Conservation (phyloP, 2,797 vertebrate species). For the Spheniscus humboldti region DNA sequence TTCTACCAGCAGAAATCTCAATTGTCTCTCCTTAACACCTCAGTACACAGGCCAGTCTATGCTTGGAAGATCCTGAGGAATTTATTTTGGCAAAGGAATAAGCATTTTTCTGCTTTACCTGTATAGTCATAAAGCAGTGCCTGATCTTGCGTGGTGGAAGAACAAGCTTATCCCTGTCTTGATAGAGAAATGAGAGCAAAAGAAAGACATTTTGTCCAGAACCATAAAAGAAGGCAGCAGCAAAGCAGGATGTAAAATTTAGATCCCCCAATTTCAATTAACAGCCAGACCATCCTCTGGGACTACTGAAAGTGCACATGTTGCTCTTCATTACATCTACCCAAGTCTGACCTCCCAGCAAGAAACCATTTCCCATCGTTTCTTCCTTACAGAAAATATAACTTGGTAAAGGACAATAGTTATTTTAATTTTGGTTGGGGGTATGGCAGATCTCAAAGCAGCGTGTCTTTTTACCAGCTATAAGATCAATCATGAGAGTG, state of each 20-base stretch:
- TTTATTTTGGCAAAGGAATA: neutral
- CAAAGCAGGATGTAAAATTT: neutral
- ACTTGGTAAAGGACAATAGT: neutral
- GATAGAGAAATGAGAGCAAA: neutral
- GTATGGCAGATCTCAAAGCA: neutral
- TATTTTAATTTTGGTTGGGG: neutral
- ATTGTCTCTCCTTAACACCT: neutral
- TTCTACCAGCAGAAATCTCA: neutral
- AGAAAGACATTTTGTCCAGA: neutral
- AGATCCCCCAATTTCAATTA: neutral
- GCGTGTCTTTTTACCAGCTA: neutral
- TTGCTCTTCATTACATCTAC: neutral
- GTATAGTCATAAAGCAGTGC: neutral
- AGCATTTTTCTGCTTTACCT: neutral
- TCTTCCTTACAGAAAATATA: neutral
- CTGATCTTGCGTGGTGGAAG: rapidly evolving
- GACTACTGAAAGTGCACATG: neutral
- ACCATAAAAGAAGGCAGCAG: neutral
- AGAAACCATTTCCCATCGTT: neutral
- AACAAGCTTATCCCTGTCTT: neutral
- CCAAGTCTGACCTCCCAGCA: neutral
- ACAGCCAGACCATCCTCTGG: neutral
- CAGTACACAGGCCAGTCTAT: rapidly evolving
- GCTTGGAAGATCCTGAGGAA: neutral
- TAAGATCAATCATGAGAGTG: neutral